Percentiles rank a stretch among this genome's conserved stretches.
These are phyloP conservation scores for Varanus salvator DNA, from an alignment of 2,113 vertebrate genomes.

Conservation along the genomic window DNA sequence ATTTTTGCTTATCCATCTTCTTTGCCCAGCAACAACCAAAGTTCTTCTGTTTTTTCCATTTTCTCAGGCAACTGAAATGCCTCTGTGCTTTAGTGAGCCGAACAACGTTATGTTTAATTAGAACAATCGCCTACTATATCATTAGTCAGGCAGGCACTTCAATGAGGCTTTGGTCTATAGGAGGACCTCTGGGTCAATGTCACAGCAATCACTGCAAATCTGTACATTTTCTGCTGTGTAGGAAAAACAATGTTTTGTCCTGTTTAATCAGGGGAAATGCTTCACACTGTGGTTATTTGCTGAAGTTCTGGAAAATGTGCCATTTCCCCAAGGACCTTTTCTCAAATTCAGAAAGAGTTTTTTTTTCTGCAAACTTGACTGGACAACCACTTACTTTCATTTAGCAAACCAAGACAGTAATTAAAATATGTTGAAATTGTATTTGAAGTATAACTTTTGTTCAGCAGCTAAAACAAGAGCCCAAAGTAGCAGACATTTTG, in stretches of 20 bases:
- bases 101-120: slow-evolving; percentile 36
- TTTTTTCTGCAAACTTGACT: not conserved
- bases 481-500: not conserved
- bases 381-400: not conserved
- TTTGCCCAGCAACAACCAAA: not conserved
- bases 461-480: not conserved
- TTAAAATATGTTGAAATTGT: slow-evolving; percentile 4
- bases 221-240: slow-evolving; percentile 12
- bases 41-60: slow-evolving; percentile 20
- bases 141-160: slow-evolving; percentile 6
- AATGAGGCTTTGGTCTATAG: slow-evolving; percentile 1
- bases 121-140: slow-evolving; percentile 28
- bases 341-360: not conserved
- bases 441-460: not conserved
- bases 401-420: slow-evolving; percentile 11
- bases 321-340: not conserved
- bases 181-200: not conserved
- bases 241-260: not conserved
- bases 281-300: slow-evolving; percentile 24
- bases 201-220: not conserved
- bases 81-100: not conserved
- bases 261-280: slow-evolving; percentile 1
- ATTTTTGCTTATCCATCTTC: slow-evolving; percentile 38
- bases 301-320: slow-evolving; percentile 2
- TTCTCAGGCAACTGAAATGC: not conserved